Percentiles rank a stretch among this genome's conserved stretches.
These are phyloP conservation scores for Craterocephalus amniculus DNA, from an alignment of 2,797 vertebrate species.

Conservation along the genomic window DNA sequence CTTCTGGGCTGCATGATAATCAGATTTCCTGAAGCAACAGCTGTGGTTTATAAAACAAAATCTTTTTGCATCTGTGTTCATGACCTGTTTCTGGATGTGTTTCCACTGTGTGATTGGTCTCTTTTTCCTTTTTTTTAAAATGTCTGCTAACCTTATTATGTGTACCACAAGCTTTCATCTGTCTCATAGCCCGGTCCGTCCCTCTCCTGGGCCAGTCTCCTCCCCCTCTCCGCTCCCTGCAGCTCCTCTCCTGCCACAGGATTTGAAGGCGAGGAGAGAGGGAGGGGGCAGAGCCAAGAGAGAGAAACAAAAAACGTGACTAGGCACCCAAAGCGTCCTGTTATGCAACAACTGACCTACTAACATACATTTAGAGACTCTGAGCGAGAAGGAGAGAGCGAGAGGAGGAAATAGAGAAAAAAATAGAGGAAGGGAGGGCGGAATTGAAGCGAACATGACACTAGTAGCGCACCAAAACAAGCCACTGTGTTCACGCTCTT, in stretches of 20 bases:
- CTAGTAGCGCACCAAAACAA: constrained; percentile 73
- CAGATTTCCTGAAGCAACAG: background rate
- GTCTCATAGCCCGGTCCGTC: constrained; percentile 53
- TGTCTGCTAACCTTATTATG: constrained; percentile 56
- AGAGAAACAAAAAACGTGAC: constrained; percentile 85
- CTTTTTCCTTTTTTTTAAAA: constrained; percentile 16
- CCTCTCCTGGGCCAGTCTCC: constrained; percentile 46
- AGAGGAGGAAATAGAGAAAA: constrained; percentile 25
- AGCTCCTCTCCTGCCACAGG: constrained; percentile 61
- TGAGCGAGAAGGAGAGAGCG: constrained; percentile 46
- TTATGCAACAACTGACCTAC: constrained; percentile 90
- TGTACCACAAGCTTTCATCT: constrained; percentile 59
- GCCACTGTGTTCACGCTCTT: constrained; percentile 60
- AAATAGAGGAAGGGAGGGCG: constrained; percentile 59
- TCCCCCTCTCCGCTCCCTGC: constrained; percentile 52
- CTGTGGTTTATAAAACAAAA: background rate
- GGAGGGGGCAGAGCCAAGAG: constrained; percentile 65
- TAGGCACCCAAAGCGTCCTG: constrained; percentile 84
- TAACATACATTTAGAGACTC: constrained; percentile 86
- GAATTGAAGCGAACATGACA: constrained; percentile 76
- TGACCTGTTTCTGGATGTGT: constrained; percentile 19
- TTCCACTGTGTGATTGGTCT: constrained; percentile 14
- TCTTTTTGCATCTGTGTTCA: background rate
- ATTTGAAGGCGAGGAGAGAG: constrained; percentile 63
- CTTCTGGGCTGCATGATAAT: background rate